Percentiles rank a stretch among this genome's conserved stretches.
Evolutionary conservation across 2,888 invertebrate species (phyloP).

Genomic region (Chironomus riparius): DNA sequence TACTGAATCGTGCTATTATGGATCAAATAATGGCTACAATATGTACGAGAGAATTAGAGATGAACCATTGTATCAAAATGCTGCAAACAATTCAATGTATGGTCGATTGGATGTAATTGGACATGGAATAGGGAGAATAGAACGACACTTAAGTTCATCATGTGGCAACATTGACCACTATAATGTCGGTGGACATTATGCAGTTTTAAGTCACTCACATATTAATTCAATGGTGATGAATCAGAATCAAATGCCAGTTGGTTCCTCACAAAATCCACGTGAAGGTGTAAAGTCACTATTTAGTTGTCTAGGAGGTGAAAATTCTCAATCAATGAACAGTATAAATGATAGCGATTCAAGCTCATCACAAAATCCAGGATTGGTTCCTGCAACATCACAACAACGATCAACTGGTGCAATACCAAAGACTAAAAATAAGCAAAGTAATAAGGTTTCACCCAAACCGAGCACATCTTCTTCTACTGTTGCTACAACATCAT

Average conservation of each 20-base stretch:
- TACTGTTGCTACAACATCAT: neutral
- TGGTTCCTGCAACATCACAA: neutral
- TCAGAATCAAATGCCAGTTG: slow-evolving; percentile 31
- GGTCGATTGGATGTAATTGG: slow-evolving; percentile 50
- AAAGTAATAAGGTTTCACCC: slow-evolving; percentile 20
- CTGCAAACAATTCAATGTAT: slow-evolving; percentile 36
- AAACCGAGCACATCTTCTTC: neutral
- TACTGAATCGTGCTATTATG: slow-evolving; percentile 41
- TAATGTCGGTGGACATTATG: slow-evolving; percentile 43
- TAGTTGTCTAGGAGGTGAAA: slow-evolving; percentile 42
- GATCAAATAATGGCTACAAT: slow-evolving; percentile 35
- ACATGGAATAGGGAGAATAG: slow-evolving; percentile 49
- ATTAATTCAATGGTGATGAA: slow-evolving; percentile 42
- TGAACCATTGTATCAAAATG: slow-evolving; percentile 34
- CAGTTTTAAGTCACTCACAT: slow-evolving; percentile 42
- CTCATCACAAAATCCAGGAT: neutral
- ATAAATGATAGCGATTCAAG: slow-evolving; percentile 33
- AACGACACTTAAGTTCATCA: slow-evolving; percentile 54
- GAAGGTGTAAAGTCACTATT: slow-evolving; percentile 42
- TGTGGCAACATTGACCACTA: slow-evolving; percentile 52
- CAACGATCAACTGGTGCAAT: slow-evolving; percentile 27
- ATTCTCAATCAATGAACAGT: slow-evolving; percentile 43
- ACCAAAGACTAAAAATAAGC: slow-evolving; percentile 26
- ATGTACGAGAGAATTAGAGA: slow-evolving; percentile 43
- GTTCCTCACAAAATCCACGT: slow-evolving; percentile 33